These are phyloP conservation scores for Drosophila hydei DNA, from an alignment of 1,140 invertebrate species.

Conservation along the genomic window DNA sequence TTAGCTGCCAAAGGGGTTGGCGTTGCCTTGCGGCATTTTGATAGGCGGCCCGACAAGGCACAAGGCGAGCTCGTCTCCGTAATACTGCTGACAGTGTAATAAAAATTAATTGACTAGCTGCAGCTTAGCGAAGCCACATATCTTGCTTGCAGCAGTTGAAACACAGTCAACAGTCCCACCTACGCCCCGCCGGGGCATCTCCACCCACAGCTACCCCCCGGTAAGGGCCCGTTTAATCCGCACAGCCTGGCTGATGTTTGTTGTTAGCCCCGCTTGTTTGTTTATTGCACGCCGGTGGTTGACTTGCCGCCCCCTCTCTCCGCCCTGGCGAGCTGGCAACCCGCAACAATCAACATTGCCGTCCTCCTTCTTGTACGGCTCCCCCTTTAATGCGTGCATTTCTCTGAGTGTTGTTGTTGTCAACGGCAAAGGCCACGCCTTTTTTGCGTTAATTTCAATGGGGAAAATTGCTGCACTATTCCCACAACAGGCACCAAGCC, in stretches of 20 bases:
- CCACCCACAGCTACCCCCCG: neutral
- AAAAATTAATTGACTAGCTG: conserved; percentile 79
- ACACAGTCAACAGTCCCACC: neutral
- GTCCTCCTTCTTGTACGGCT: conserved; percentile 12
- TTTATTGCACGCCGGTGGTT: conserved; percentile 67
- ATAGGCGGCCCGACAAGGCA: conserved; percentile 7
- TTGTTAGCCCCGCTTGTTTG: conserved; percentile 57
- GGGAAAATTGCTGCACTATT: conserved; percentile 39
- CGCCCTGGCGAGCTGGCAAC: neutral
- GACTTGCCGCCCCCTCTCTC: conserved; percentile 23
- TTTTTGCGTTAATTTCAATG: conserved; percentile 80
- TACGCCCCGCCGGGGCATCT: neutral
- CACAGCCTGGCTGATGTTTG: conserved; percentile 36
- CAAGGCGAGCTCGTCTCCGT: conserved; percentile 18
- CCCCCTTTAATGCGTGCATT: conserved; percentile 35
- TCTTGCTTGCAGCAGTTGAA: conserved; percentile 18
- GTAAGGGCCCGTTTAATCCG: conserved; percentile 4
- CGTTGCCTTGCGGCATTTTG: conserved; percentile 4
- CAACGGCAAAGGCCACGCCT: conserved; percentile 71
- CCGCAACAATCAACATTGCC: conserved; percentile 24
- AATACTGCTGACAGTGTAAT: conserved; percentile 70
- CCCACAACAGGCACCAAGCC: conserved; percentile 20
- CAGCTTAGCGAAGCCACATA: conserved; percentile 40
- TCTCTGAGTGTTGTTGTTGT: conserved; percentile 53
- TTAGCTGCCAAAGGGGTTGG: conserved; percentile 68